These are phyloP conservation scores for Calypte anna DNA, from an alignment of 2,113 vertebrate genomes.

Conservation along the genomic window DNA sequence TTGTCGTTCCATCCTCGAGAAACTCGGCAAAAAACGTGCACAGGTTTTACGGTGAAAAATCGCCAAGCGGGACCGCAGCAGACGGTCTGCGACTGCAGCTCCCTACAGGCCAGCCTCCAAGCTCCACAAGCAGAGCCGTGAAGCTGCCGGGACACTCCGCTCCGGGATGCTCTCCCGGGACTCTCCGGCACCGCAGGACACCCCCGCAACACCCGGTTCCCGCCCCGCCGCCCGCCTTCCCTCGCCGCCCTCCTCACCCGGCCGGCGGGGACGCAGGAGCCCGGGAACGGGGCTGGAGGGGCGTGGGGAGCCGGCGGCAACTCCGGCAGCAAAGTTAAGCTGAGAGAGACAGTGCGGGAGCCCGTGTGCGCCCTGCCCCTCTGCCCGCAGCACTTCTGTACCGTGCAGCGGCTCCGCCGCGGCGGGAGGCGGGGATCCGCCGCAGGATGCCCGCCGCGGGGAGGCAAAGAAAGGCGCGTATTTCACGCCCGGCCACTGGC, in stretches of 20 bases:
- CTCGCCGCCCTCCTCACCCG: too few relatives aligned
- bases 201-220: not conserved
- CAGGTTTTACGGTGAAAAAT: not conserved
- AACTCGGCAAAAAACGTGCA: not conserved
- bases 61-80: rapidly evolving
- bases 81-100: rapidly evolving
- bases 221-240: not conserved
- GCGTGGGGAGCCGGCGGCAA: not conserved
- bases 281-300: not conserved
- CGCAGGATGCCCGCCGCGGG: not conserved
- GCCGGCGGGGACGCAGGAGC: not conserved
- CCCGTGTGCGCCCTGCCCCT: not conserved
- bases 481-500: not conserved
- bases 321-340: conserved; percentile 28
- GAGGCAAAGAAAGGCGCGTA: not conserved
- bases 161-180: not conserved
- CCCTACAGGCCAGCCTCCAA: not conserved
- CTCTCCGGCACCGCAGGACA: not conserved
- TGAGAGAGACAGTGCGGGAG: not conserved
- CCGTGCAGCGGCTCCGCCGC: too few relatives aligned
- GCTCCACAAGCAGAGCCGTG: not conserved
- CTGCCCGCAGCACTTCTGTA: not conserved
- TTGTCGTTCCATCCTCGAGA: not conserved
- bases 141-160: not conserved
- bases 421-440: not conserved